Evolutionary conservation across 2,888 invertebrate genomes (phyloP).

Genomic region (Dermolepida albohirtum): DNA sequence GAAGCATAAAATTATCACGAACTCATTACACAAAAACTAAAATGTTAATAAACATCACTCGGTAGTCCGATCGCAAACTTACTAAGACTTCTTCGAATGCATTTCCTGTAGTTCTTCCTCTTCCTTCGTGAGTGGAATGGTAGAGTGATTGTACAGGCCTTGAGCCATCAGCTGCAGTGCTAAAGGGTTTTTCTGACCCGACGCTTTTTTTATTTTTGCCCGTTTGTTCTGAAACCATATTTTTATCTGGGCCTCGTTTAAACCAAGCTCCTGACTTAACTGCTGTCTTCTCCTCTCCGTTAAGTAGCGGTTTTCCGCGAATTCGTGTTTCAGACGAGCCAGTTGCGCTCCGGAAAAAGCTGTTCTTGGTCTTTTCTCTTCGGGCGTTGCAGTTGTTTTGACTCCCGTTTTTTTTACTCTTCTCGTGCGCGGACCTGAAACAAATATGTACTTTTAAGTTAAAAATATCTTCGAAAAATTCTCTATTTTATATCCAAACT

Average conservation of each 20-base stretch:
- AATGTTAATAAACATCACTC: slow-evolving; percentile 11
- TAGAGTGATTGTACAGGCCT: slow-evolving; percentile 91
- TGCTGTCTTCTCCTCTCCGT: slow-evolving; percentile 92
- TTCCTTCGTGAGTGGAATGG: slow-evolving; percentile 76
- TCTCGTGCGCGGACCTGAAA: slow-evolving; percentile 86
- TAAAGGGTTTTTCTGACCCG: slow-evolving; percentile 85
- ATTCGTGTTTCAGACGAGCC: slow-evolving; percentile 91
- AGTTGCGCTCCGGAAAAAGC: slow-evolving; percentile 96
- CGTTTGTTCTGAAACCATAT: slow-evolving; percentile 98
- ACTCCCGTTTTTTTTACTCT: slow-evolving; percentile 73
- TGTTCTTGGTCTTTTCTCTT: slow-evolving; percentile 94
- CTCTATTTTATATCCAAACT: too few relatives aligned
- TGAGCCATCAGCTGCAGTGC: slow-evolving; percentile 94
- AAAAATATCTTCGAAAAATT: too few relatives aligned
- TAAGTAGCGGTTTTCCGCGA: slow-evolving; percentile 91
- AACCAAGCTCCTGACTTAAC: slow-evolving; percentile 88
- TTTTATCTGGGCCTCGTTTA: slow-evolving; percentile 97
- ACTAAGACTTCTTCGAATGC: slow-evolving; percentile 58
- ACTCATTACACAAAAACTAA: slow-evolving; percentile 30
- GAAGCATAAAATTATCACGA: slow-evolving; percentile 37
- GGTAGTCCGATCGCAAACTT: slow-evolving; percentile 40
- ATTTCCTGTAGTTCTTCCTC: slow-evolving; percentile 77
- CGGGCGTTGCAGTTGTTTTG: slow-evolving; percentile 66
- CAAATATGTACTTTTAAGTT: too few relatives aligned
- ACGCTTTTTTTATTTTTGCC: slow-evolving; percentile 95